phyloP scores from a whole-genome alignment of 2,113 vertebrate genomes.

The Glaucidium brasilianum region DNA sequence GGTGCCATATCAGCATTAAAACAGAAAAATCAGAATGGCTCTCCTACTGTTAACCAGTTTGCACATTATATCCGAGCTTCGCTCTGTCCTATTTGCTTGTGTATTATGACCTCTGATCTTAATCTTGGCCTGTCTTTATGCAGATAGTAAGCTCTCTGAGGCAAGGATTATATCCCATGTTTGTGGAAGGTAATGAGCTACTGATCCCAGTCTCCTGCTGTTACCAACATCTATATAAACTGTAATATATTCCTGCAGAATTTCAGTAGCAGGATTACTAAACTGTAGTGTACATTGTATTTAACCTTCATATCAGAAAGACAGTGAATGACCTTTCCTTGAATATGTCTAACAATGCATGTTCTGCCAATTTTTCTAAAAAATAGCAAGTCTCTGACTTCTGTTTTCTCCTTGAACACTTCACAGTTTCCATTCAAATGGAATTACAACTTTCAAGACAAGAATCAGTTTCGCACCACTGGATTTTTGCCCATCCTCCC shows the following conservation, averaged over 20 bases:
- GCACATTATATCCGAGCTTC: background rate
- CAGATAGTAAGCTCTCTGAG: constrained; percentile 16
- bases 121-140: background rate
- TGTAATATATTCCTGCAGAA: background rate
- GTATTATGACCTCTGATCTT: constrained; percentile 47
- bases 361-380: background rate
- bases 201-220: background rate
- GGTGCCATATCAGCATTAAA: background rate
- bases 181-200: constrained; percentile 14
- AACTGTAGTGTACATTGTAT: background rate
- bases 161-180: constrained; percentile 33
- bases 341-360: background rate
- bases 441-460: background rate
- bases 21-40: background rate
- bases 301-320: background rate
- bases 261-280: background rate
- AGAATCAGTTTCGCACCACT: background rate
- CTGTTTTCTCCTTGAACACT: background rate
- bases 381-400: background rate
- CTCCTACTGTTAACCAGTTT: background rate
- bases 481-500: background rate
- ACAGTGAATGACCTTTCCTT: background rate
- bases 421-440: background rate
- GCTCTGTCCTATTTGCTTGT: background rate
- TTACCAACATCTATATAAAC: background rate